Percentiles rank a stretch among this genome's conserved stretches.
These are phyloP conservation scores for Zophobas atratus DNA, from an alignment of 1,140 invertebrate species.

Conservation along the genomic window DNA sequence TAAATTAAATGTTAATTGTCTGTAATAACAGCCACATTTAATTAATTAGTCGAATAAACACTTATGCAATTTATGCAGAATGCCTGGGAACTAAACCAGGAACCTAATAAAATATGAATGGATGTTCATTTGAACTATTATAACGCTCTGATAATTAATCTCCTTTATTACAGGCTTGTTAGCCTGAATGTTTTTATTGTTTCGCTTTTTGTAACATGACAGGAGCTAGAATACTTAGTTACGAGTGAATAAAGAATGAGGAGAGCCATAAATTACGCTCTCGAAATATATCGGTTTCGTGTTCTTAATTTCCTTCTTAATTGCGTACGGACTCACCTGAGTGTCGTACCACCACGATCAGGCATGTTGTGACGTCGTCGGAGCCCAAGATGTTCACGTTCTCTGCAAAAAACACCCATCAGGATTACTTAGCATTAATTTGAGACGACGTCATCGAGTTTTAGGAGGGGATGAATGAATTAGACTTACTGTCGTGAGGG, in stretches of 20 bases:
- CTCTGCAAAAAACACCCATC: slow-evolving; percentile 73
- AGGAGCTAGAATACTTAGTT: no score
- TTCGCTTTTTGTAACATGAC: no score
- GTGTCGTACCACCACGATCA: slow-evolving; percentile 91
- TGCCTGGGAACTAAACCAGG: slow-evolving; percentile 8
- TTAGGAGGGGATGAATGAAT: not conserved
- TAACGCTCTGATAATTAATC: slow-evolving; percentile 15
- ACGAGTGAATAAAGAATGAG: no score
- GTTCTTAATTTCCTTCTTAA: no score
- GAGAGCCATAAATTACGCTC: no score
- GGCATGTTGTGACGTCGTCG: slow-evolving; percentile 95
- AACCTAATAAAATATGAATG: not conserved
- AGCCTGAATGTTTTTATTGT: no score
- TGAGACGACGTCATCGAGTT: no score
- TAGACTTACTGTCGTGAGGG: slow-evolving; percentile 89
- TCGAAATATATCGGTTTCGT: no score
- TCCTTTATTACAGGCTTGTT: not conserved
- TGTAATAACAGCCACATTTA: not conserved
- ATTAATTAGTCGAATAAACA: not conserved
- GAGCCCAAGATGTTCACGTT: slow-evolving; percentile 92
- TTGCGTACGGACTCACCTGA: slow-evolving; percentile 78
- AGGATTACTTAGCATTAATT: no score
- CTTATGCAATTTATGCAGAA: slow-evolving; percentile 11
- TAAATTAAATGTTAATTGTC: slow-evolving; percentile 7
- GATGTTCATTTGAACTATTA: not conserved